Base-by-base conservation (phyloP, 2,113 vertebrate genomes). In the Scomber japonicus region DNA sequence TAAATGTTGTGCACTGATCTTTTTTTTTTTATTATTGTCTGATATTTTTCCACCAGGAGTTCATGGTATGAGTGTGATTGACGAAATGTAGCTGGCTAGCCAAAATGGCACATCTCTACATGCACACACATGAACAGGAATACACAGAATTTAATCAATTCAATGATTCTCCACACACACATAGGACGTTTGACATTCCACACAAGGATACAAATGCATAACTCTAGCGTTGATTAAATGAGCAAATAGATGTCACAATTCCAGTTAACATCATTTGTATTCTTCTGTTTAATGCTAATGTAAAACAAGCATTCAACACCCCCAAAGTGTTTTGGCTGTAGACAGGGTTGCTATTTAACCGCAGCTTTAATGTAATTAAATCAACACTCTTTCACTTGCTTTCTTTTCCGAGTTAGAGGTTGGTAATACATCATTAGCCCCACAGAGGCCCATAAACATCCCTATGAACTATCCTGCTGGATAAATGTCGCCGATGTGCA, bases 291-390 rank as follows among this genome's bases (percentile, higher is more conserved):
- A 78, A 80, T 60, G 64, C 60, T 66, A 69, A 77, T 85, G 76
- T 89, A 71, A 69, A 88, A 87, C 76, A 85, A 76, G 70, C 62
- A n/a, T 78, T 79, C 30, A 73, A 48, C 75, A 78, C 71, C 56
- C 45, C 64, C 76, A 75, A 55, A 80, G 81, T 67, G 77, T 81
- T 83, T 81, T 75, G 81, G 75, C 84, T 60, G 54, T 17, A 73
- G 54, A 59, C n/a, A 35, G 13, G 31, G 61, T 68, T 71, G 71
- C 56, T 79, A 59, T 87, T 85, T 87, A 84, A 88, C 75, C 5
- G 35, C 55, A 71, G 76, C 85, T 84, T 76, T 85, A 85, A 83
- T 79, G 76, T 78, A 78, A 91, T 86, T 83, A 89, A 87, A 88
- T 80, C 65, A 80, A 71, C 78, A 77, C 81, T 65, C 63, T 71